Evolutionary conservation across 2,888 invertebrate species (phyloP).

Genomic region (Bhutanitis thaidina): DNA sequence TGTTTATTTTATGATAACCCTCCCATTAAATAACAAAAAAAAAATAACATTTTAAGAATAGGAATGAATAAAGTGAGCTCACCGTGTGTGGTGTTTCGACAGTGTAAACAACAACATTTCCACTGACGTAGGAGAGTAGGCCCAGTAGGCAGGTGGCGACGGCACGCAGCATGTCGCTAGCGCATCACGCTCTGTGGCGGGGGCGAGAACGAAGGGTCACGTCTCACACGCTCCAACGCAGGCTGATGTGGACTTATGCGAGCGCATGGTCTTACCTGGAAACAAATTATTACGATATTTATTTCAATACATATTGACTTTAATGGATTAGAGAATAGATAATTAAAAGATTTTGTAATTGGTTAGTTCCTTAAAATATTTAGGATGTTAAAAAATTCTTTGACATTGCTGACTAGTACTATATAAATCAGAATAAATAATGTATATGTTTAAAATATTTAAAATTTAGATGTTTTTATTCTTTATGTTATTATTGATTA

Average conservation of each 20-base stretch:
- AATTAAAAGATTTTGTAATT: too few species aligned
- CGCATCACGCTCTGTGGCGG: conserved; percentile 23
- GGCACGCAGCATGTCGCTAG: conserved; percentile 42
- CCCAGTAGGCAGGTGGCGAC: conserved; percentile 40
- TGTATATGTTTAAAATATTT: too few species aligned
- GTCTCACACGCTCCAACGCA: conserved; percentile 31
- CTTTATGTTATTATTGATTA: too few species aligned
- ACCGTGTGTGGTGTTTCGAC: conserved; percentile 50
- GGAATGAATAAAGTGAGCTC: conserved; percentile 20
- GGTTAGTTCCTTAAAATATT: too few species aligned
- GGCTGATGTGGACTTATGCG: conserved; percentile 28
- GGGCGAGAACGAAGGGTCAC: conserved; percentile 26
- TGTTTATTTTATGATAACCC: background rate
- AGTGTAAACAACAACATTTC: conserved; percentile 50
- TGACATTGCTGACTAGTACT: too few species aligned
- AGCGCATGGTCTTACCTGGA: conserved; percentile 33
- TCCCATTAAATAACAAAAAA: background rate
- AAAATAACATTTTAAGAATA: too few species aligned
- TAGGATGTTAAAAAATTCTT: too few species aligned
- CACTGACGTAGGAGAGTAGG: conserved; percentile 40
- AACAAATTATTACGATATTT: background rate
- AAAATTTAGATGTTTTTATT: too few species aligned
- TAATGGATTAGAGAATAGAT: too few species aligned
- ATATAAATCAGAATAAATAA: too few species aligned
- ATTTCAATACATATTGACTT: too few species aligned